Evolutionary conservation across 2,797 vertebrate species (phyloP).

Genomic region (Acipenser oxyrinchus): DNA sequence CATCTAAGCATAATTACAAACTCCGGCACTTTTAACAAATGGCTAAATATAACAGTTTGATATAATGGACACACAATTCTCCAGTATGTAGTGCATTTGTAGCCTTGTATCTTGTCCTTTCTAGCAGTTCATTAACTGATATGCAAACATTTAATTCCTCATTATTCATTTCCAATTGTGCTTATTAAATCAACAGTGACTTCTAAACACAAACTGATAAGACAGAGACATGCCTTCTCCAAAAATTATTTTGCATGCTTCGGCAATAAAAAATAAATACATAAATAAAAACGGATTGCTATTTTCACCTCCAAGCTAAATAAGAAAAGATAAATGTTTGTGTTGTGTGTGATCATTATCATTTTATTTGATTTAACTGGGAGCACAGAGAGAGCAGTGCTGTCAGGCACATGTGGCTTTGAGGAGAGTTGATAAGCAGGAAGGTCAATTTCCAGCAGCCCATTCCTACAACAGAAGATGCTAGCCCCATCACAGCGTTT

Average conservation of each 20-base stretch:
- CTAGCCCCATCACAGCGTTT: constrained; percentile 28
- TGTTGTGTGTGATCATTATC: constrained; percentile 28
- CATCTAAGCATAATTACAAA: too few species aligned
- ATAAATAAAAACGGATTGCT: constrained; percentile 31
- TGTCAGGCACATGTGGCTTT: constrained; percentile 16
- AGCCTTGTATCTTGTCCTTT: too few species aligned
- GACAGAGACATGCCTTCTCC: constrained; percentile 36
- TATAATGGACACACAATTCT: too few species aligned
- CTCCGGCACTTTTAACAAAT: too few species aligned
- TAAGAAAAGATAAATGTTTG: constrained; percentile 33
- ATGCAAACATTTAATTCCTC: background rate
- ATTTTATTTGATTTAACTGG: constrained; percentile 22
- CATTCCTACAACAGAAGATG: constrained; percentile 19
- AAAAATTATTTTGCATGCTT: constrained; percentile 40
- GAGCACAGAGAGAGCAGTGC: background rate
- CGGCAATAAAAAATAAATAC: background rate
- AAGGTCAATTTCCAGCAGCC: constrained; percentile 25
- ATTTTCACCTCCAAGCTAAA: constrained; percentile 33
- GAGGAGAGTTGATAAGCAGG: constrained; percentile 25
- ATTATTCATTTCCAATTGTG: constrained; percentile 19
- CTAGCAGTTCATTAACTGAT: background rate
- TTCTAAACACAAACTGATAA: constrained; percentile 65
- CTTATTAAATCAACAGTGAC: constrained; percentile 66
- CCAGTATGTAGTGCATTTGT: too few species aligned
- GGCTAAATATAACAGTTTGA: too few species aligned